Percentiles rank a stretch among this genome's conserved stretches.
Evolutionary conservation across 2,113 vertebrate genomes (phyloP).

Genomic region (Halichoeres trimaculatus): DNA sequence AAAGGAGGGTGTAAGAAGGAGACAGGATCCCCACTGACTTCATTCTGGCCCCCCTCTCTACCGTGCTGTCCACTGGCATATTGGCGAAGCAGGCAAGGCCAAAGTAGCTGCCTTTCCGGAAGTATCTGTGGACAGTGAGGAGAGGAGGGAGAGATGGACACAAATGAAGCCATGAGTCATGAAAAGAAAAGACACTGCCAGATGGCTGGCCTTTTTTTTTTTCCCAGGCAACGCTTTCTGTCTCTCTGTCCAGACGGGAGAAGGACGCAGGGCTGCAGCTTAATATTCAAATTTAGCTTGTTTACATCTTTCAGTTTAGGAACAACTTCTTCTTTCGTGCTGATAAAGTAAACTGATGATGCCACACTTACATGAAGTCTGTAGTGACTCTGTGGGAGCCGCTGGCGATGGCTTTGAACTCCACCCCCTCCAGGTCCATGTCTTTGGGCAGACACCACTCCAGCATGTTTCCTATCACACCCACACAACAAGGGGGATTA

Average conservation of each 20-base stretch:
- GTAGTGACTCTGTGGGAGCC: constrained; percentile 94
- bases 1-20: constrained; percentile 93
- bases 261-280: constrained; percentile 37
- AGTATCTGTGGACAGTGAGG: constrained; percentile 84
- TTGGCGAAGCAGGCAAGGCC: constrained; percentile 97
- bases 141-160: constrained; percentile 16
- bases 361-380: constrained; percentile 93
- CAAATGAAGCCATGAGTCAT: constrained; percentile 58
- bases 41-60: constrained; percentile 94
- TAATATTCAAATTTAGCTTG: constrained; percentile 30
- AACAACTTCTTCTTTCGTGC: background rate
- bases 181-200: constrained; percentile 52
- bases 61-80: constrained; percentile 94
- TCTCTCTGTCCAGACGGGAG: constrained; percentile 40
- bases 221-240: constrained; percentile 45
- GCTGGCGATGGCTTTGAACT: constrained; percentile 97
- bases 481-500: constrained; percentile 18
- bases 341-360: background rate
- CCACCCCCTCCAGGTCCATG: constrained; percentile 93
- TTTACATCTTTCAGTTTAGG: background rate
- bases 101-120: constrained; percentile 93
- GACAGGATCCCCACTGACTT: constrained; percentile 96
- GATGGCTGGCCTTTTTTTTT: constrained; percentile 58
- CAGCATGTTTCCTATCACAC: constrained; percentile 91
- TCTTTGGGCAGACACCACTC: constrained; percentile 97